Base-by-base conservation (phyloP, 2,113 vertebrate genomes). In the Trematomus loennbergii region DNA sequence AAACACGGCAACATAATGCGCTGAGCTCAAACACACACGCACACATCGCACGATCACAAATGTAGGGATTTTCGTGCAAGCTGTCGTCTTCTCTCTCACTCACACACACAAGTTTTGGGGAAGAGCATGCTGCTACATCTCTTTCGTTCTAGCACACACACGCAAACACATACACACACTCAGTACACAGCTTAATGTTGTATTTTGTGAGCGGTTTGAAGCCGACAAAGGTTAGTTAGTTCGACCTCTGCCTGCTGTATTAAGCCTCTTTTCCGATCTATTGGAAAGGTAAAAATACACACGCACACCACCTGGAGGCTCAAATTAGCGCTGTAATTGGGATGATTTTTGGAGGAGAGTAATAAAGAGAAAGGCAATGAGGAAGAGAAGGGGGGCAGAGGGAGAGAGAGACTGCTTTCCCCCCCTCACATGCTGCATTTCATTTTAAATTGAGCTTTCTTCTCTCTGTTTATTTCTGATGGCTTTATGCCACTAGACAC, bases 251-350 rank as follows among this genome's bases (percentile, higher is more conserved):
- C 48, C 48, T 79, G 85, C 79, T 88, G 86, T 89, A 83, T 93
- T 88, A 90, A 87, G 84, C 77, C 71, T 70, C 58, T 75, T 85
- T 86, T 76, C 78, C 74, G 67, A 89, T 91, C 88, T 89, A 76
- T 87, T 87, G 79, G 75, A 93, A 90, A 93, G 84, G 85, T 92
- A 91, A 88, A 90, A 87, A 88, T 49, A 71, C 85, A 83, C 66
- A 75, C 49, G 25, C 68, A 8, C 67, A 72, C 65, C 76, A 81
- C 90, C 88, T 87, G 75, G 75, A 86, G 94, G 88, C 83, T 89
- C 85, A 90, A 90, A 92, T 94, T 90, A 93, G 86, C 66, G 77
- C 78, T 73, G 88, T 92, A 90, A 93, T 92, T 92, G 83, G 85
- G 89, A 83, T 81, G 81, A 87, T 92, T 93, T 92, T 87, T 88